Conservation (phyloP, 2,888 invertebrate genomes). For the Laothoe populi region DNA sequence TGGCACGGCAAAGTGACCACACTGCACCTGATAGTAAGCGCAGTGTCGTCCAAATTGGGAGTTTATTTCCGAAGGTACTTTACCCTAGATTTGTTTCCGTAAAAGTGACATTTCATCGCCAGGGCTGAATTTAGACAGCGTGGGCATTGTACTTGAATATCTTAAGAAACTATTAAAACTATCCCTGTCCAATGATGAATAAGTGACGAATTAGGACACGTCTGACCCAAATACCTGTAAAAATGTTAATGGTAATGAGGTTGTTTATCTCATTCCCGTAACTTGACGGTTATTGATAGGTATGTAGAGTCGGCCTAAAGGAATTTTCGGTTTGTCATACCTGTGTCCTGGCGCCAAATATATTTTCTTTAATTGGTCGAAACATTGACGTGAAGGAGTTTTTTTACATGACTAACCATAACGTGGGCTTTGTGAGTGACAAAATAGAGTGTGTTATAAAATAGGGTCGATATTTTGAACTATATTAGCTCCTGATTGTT, state of each 20-base stretch:
- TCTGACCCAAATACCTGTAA: slow-evolving; percentile 21
- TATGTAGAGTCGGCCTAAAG: neutral
- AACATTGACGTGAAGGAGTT: neutral
- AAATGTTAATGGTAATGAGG: slow-evolving; percentile 19
- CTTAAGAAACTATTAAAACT: neutral
- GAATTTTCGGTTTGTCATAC: slow-evolving; percentile 4
- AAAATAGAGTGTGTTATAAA: too few relatives aligned
- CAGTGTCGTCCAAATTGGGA: too few relatives aligned
- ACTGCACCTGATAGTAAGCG: too few relatives aligned
- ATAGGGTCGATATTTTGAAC: too few relatives aligned
- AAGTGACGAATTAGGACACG: slow-evolving; percentile 20
- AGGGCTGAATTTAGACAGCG: too few relatives aligned
- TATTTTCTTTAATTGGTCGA: neutral
- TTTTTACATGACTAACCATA: too few relatives aligned
- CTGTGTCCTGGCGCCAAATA: slow-evolving; percentile 13
- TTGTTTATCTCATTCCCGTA: neutral
- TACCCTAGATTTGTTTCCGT: too few relatives aligned
- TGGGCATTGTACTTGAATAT: neutral
- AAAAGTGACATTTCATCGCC: too few relatives aligned
- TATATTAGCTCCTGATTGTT: too few relatives aligned
- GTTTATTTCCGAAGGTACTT: too few relatives aligned
- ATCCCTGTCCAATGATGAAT: slow-evolving; percentile 16
- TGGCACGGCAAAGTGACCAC: too few relatives aligned
- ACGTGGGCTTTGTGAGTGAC: too few relatives aligned
- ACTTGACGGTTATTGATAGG: slow-evolving; percentile 9